A percentile compares a stretch with the other conserved stretches of the same genome.
Conservation (phyloP, 35 echinoderm and acorn worm species). For the Hemicentrotus pulcherrimus region DNA sequence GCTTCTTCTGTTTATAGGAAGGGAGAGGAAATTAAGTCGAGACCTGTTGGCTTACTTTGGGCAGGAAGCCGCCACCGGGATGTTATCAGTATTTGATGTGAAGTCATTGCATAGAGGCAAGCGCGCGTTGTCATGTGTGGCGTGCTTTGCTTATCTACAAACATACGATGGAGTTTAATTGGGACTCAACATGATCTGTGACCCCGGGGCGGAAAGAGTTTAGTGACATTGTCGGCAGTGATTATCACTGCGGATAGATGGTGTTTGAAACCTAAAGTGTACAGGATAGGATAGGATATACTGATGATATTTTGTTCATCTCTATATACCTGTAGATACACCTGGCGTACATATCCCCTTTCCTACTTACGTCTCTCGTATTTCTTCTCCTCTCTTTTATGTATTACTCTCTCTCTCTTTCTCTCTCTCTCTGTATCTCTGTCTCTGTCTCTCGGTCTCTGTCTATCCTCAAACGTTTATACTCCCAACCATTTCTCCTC, state of each 20-base stretch:
- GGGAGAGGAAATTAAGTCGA: slow-evolving; percentile 34
- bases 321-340: background rate
- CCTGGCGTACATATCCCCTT: no score
- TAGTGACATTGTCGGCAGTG: background rate
- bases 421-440: no score
- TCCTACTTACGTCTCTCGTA: background rate
- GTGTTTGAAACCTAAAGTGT: background rate
- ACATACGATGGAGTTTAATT: slow-evolving; percentile 3
- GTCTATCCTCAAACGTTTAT: no score
- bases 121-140: slow-evolving; percentile 10
- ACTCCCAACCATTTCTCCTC: no score
- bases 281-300: background rate
- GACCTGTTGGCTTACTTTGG: slow-evolving; percentile 30
- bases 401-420: background rate
- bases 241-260: background rate
- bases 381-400: background rate
- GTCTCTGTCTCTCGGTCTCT: no score
- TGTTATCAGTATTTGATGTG: slow-evolving; percentile 40
- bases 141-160: slow-evolving; percentile 15
- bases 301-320: background rate
- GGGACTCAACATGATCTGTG: slow-evolving; percentile 9
- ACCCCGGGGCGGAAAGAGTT: background rate
- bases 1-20: background rate
- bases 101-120: background rate
- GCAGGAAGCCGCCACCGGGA: background rate